A percentile compares a stretch with the other conserved stretches of the same genome.
phyloP scores from a whole-genome alignment of 2,797 vertebrate genomes.

The Alca torda region DNA sequence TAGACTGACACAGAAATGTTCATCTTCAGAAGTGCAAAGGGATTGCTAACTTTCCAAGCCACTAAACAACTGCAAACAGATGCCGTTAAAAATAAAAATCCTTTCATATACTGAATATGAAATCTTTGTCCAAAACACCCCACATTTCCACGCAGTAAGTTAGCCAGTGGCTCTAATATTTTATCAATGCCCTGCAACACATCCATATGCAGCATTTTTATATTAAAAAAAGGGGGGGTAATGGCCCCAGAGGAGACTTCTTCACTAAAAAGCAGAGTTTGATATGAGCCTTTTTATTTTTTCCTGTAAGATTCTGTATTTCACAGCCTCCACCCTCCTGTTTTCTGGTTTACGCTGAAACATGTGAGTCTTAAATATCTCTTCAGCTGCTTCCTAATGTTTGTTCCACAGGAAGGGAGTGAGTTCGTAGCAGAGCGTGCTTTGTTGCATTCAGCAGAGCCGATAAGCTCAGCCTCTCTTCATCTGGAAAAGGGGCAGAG shows the following conservation, averaged over 20 bases:
- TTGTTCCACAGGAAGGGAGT: slow-evolving; percentile 63
- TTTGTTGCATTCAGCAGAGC: background rate
- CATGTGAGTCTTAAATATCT: background rate
- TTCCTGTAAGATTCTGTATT: background rate
- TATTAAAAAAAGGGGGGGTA: fast-evolving
- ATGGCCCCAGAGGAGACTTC: background rate
- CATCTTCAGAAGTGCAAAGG: background rate
- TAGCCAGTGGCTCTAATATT: background rate
- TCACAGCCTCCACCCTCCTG: background rate
- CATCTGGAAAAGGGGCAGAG: background rate
- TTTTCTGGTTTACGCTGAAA: slow-evolving; percentile 8
- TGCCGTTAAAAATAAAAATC: background rate
- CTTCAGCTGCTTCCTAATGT: slow-evolving; percentile 56
- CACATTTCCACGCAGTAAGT: background rate
- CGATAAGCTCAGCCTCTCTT: background rate
- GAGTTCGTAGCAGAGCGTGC: background rate
- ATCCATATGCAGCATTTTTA: background rate
- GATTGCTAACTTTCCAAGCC: background rate
- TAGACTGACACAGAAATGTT: background rate
- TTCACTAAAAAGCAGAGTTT: background rate
- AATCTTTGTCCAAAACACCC: background rate
- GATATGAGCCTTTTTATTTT: background rate
- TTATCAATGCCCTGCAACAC: background rate
- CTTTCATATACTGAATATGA: background rate
- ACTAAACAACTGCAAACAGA: background rate